Evolutionary conservation across 1,140 invertebrate genomes (phyloP).

Genomic region (Danaus plexippus): DNA sequence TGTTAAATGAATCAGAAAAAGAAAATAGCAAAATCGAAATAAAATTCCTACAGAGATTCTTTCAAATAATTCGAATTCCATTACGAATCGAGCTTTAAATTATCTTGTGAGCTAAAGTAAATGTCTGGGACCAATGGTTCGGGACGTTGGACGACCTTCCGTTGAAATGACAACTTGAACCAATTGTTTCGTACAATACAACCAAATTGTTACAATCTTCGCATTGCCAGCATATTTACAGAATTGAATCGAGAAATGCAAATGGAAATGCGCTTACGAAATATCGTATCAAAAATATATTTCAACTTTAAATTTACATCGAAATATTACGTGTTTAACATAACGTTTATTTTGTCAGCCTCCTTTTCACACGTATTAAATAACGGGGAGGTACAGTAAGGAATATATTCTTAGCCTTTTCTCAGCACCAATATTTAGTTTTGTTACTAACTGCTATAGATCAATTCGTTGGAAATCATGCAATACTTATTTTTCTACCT

Average conservation of each 20-base stretch:
- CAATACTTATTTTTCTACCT: no score
- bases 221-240: conserved; percentile 48
- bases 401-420: no score
- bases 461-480: no score
- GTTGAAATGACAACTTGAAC: conserved; percentile 39
- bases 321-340: no score
- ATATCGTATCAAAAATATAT: conserved; percentile 17
- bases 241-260: conserved; percentile 32
- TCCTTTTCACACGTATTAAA: no score
- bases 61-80: conserved; percentile 28
- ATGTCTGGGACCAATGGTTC: conserved; percentile 33
- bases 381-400: no score
- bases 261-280: conserved; percentile 21
- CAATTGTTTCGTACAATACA: conserved; percentile 49
- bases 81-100: conserved; percentile 30
- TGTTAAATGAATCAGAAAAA: conserved; percentile 32
- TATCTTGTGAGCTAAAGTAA: conserved; percentile 34
- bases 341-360: no score
- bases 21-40: conserved; percentile 42
- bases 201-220: conserved; percentile 41
- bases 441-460: no score
- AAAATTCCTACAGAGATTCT: conserved; percentile 21
- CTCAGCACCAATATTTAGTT: no score
- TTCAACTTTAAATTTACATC: no score
- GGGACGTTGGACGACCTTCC: conserved; percentile 28